These are phyloP conservation scores for Gymnorhina tibicen DNA, from an alignment of 2,113 vertebrate genomes.

Conservation along the genomic window DNA sequence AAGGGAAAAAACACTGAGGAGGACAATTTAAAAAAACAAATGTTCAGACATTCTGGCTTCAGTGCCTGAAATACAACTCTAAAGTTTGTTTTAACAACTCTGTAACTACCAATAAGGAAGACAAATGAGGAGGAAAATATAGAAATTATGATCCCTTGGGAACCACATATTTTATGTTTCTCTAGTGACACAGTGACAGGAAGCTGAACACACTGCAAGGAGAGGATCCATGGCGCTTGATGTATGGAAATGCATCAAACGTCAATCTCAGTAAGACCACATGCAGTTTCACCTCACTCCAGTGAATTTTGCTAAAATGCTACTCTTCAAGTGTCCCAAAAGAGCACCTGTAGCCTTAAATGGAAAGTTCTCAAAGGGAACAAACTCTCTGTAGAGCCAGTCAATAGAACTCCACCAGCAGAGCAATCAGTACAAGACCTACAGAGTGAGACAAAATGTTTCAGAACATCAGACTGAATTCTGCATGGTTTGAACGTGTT, in stretches of 20 bases:
- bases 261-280: not conserved
- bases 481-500: fast-evolving
- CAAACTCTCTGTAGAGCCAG: not conserved
- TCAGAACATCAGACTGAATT: not conserved
- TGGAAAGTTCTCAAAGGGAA: not conserved
- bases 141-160: not conserved
- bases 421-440: not conserved
- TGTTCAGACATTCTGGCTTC: slow-evolving; percentile 17
- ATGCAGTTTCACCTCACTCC: not conserved
- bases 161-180: not conserved
- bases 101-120: not conserved
- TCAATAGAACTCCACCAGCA: not conserved
- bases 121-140: not conserved
- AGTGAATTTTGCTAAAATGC: not conserved
- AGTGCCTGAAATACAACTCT: slow-evolving; percentile 23
- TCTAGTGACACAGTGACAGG: not conserved
- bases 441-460: not conserved
- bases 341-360: not conserved
- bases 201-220: not conserved
- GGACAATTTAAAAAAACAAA: not conserved
- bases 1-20: not conserved
- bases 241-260: not conserved
- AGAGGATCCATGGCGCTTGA: not conserved
- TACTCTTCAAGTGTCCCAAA: not conserved
- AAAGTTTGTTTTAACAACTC: slow-evolving; percentile 22